Conservation (phyloP, 2,113 vertebrate species). For the Caloenas nicobarica region DNA sequence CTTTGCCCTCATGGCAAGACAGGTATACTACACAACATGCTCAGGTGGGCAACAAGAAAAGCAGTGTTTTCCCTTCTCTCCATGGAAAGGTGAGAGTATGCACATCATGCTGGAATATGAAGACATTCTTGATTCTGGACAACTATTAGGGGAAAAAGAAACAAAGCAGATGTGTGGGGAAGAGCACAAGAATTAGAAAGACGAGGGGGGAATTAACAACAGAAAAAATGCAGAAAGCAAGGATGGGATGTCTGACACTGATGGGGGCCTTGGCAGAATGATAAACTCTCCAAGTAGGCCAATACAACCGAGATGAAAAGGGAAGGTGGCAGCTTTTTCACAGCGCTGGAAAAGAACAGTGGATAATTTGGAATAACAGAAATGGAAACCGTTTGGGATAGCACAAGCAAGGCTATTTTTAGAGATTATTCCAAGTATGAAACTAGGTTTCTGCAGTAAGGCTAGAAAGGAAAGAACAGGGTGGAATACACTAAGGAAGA, state of each 20-base stretch:
- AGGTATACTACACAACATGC: not conserved
- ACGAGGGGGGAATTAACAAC: not conserved
- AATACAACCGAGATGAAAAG: not conserved
- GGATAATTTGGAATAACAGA: not conserved
- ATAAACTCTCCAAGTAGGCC: fast-evolving
- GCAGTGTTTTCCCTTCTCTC: not conserved
- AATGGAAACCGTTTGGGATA: not conserved
- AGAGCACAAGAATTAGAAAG: not conserved
- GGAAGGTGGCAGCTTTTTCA: not conserved
- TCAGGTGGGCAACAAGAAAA: fast-evolving
- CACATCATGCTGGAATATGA: not conserved
- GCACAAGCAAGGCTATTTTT: slow-evolving; percentile 1
- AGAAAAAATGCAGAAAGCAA: not conserved
- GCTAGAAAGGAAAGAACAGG: not conserved
- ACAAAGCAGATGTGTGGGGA: not conserved
- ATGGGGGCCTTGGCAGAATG: not conserved
- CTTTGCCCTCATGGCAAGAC: not conserved
- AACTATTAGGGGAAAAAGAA: not conserved
- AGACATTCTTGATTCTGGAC: not conserved
- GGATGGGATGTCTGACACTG: not conserved
- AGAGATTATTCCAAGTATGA: slow-evolving; percentile 3
- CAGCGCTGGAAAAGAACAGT: not conserved
- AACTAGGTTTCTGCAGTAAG: not conserved
- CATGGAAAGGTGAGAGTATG: not conserved
- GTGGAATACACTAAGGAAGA: not conserved